These are phyloP conservation scores for Drosophila truncata DNA, from an alignment of 1,140 invertebrate species.

Conservation along the genomic window DNA sequence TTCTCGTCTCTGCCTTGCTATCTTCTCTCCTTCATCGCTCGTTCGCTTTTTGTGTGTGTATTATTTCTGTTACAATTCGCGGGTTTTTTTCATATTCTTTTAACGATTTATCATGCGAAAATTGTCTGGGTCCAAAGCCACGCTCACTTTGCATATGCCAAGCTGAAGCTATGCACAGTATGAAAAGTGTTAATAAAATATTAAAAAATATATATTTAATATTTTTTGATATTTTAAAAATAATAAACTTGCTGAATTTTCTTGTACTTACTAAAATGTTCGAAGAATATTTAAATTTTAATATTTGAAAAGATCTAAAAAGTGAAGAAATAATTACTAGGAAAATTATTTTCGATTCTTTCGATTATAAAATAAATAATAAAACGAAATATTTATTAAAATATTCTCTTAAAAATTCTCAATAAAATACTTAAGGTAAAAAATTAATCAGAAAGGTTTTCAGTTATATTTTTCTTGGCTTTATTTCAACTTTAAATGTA, in stretches of 20 bases:
- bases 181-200: neutral
- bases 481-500: too few species aligned
- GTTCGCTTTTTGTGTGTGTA: slow-evolving; percentile 40
- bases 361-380: too few species aligned
- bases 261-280: neutral
- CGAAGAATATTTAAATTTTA: too few species aligned
- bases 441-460: too few species aligned
- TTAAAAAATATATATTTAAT: too few species aligned
- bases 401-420: too few species aligned
- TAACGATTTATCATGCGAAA: slow-evolving; percentile 83
- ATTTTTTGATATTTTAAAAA: neutral
- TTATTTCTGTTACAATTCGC: slow-evolving; percentile 79
- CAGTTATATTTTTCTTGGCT: too few species aligned
- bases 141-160: slow-evolving; percentile 73
- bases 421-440: too few species aligned
- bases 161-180: slow-evolving; percentile 34
- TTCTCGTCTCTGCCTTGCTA: slow-evolving; percentile 19
- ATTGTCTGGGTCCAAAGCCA: slow-evolving; percentile 69
- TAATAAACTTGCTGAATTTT: neutral
- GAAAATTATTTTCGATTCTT: too few species aligned
- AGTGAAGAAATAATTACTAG: neutral
- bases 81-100: slow-evolving; percentile 76
- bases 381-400: too few species aligned
- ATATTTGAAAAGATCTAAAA: neutral
- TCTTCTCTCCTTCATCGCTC: slow-evolving; percentile 19